phyloP scores from a whole-genome alignment of 2,113 vertebrate genomes.

The Neotragus pygmaeus region DNA sequence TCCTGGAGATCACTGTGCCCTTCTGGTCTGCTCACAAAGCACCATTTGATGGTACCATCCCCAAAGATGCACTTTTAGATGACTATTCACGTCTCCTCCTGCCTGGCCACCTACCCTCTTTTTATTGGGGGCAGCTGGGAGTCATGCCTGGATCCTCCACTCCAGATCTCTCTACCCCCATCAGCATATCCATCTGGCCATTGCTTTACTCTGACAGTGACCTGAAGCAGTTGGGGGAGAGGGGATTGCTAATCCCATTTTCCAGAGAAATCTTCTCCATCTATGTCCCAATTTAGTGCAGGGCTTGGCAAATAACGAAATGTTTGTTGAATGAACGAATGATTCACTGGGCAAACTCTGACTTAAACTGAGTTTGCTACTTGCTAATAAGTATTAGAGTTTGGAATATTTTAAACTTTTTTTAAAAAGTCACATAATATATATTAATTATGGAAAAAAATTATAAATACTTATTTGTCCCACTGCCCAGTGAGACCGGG shows the following conservation, averaged over 20 bases:
- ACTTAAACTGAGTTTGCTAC: background rate
- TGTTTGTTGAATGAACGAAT: background rate
- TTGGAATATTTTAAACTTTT: background rate
- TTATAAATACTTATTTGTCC: background rate
- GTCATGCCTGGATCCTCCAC: background rate
- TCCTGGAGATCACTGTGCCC: background rate
- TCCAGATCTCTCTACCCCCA: background rate
- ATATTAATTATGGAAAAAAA: background rate
- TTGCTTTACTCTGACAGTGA: background rate
- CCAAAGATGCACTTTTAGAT: background rate
- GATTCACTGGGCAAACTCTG: background rate
- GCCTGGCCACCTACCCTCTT: background rate
- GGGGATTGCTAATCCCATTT: background rate
- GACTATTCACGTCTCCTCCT: background rate
- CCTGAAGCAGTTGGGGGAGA: background rate
- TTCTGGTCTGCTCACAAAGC: background rate
- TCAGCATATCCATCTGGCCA: fast-evolving
- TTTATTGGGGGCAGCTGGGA: background rate
- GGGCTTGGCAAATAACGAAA: background rate
- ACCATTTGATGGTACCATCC: background rate
- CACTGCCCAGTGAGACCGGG: background rate
- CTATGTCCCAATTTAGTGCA: background rate
- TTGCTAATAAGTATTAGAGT: background rate
- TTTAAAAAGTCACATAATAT: background rate
- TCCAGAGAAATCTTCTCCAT: background rate